Percentiles rank a stretch among this genome's conserved stretches.
These are phyloP conservation scores for Diorhabda sublineata DNA, from an alignment of 1,140 invertebrate species.

Conservation along the genomic window DNA sequence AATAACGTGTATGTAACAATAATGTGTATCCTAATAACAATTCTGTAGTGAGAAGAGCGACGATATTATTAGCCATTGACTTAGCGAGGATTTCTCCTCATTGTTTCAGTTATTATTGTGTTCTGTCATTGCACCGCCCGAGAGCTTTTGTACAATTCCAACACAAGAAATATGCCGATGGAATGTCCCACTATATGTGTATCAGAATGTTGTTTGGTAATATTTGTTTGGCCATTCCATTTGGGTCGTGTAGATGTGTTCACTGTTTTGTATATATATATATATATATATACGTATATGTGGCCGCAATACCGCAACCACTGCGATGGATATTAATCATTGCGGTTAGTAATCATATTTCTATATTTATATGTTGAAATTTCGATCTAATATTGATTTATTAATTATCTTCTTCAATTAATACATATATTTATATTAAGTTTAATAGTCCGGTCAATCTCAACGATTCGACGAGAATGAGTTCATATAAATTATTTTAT, in stretches of 20 bases:
- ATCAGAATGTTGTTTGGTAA: constrained; percentile 1
- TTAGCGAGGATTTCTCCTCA: constrained; percentile 24
- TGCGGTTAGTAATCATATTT: neutral
- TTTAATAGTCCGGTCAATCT: too few relatives aligned
- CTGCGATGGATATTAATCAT: neutral
- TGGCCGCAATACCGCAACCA: neutral
- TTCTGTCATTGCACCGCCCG: constrained; percentile 23
- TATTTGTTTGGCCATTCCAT: constrained; percentile 11
- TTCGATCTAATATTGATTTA: too few relatives aligned
- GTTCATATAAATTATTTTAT: too few relatives aligned
- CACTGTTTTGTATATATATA: neutral
- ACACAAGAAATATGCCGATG: constrained; percentile 13
- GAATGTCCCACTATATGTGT: constrained; percentile 8
- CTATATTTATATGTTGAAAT: too few relatives aligned
- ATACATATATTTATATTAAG: too few relatives aligned
- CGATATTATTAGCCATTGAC: constrained; percentile 30
- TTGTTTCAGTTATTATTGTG: constrained; percentile 30
- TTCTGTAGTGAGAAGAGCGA: constrained; percentile 23
- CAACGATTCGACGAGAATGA: too few relatives aligned
- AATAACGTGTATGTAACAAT: constrained; percentile 13
- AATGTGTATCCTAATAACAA: constrained; percentile 23
- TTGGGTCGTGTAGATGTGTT: constrained; percentile 8
- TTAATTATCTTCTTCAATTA: too few relatives aligned
- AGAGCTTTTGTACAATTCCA: constrained; percentile 2
- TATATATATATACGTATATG: neutral